Evolutionary conservation across 2,113 vertebrate genomes (phyloP).

Genomic region (rat (Rattus norvegicus)): GRCr8 NC_086026.1:51470001-51470500

Average conservation of each 20-base stretch:
- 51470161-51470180: background rate
- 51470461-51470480: too few species aligned
- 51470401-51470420: background rate
- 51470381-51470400: background rate
- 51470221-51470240: background rate
- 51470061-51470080: background rate
- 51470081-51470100: background rate
- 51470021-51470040: background rate
- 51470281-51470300: background rate
- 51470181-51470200: background rate
- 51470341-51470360: background rate
- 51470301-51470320: background rate
- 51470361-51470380: background rate
- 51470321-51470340: background rate
- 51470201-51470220: background rate
- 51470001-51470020: background rate
- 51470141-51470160: background rate
- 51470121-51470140: background rate
- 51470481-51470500: too few species aligned
- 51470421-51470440: background rate
- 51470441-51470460: background rate
- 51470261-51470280: background rate
- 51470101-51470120: background rate
- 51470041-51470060: background rate
- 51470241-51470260: background rate